A percentile compares a stretch with the other conserved stretches of the same genome.
phyloP scores from a whole-genome alignment of 2,888 invertebrate genomes.

The Phengaris alcon region DNA sequence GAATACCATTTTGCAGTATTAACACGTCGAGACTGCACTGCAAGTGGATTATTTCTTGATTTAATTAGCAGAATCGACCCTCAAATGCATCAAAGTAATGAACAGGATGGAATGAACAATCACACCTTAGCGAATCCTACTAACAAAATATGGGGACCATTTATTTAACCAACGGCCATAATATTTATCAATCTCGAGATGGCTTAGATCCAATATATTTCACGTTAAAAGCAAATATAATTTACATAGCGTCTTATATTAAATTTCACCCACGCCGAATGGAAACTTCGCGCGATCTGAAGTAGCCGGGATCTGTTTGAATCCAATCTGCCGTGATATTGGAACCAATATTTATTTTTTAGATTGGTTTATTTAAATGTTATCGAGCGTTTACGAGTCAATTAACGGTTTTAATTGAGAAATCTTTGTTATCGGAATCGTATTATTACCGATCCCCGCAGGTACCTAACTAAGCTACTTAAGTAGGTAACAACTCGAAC shows the following conservation, averaged over 20 bases:
- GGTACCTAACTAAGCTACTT: not conserved
- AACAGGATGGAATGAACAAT: not conserved
- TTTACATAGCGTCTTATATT: constrained; percentile 31
- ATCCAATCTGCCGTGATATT: constrained; percentile 31
- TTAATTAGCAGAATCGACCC: too few species aligned
- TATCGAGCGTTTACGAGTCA: constrained; percentile 28
- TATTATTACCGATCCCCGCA: not conserved
- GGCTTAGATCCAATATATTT: constrained; percentile 29
- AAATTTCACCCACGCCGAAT: constrained; percentile 28
- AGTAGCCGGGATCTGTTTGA: constrained; percentile 30
- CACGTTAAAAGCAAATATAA: constrained; percentile 28
- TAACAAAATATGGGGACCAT: not conserved
- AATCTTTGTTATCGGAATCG: constrained; percentile 23
- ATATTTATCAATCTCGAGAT: constrained; percentile 29
- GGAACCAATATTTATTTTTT: constrained; percentile 31
- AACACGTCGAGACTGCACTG: too few species aligned
- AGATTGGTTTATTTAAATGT: constrained; percentile 32
- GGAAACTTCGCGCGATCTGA: constrained; percentile 29
- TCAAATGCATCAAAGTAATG: not conserved
- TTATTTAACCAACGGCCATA: constrained; percentile 28
- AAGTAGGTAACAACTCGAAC: not conserved
- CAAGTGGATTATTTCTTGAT: too few species aligned
- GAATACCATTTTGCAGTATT: too few species aligned
- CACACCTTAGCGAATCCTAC: not conserved
- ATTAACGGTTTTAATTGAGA: constrained; percentile 27